A percentile compares a stretch with the other conserved stretches of the same genome.
Conservation (phyloP, 2,888 invertebrate species). For the Corbicula japonica region DNA sequence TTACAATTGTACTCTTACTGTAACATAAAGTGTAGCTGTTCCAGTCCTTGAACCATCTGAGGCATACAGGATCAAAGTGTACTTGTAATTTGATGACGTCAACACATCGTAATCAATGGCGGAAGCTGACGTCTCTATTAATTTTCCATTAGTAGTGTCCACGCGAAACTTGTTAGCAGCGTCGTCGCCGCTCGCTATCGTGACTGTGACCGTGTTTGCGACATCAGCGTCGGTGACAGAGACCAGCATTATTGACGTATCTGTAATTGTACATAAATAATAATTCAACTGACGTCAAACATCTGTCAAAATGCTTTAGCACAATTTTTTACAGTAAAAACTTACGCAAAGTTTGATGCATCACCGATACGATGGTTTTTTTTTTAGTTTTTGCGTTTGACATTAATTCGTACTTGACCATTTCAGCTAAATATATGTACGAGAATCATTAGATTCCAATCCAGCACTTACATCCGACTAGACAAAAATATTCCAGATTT, state of each 20-base stretch:
- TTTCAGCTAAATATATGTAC: background rate
- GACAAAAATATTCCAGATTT: too few relatives aligned
- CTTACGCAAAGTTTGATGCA: too few relatives aligned
- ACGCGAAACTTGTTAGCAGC: slow-evolving; percentile 56
- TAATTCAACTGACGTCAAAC: background rate
- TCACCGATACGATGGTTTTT: background rate
- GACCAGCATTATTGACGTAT: slow-evolving; percentile 61
- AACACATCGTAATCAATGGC: slow-evolving; percentile 74
- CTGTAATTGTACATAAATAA: slow-evolving; percentile 34
- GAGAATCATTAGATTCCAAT: too few relatives aligned
- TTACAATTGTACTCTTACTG: slow-evolving; percentile 30
- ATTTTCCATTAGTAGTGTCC: slow-evolving; percentile 24
- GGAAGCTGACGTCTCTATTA: slow-evolving; percentile 62
- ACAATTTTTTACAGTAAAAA: background rate
- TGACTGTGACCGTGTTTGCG: slow-evolving; percentile 43
- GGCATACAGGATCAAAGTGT: slow-evolving; percentile 67
- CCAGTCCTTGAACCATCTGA: slow-evolving; percentile 57
- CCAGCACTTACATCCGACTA: too few relatives aligned
- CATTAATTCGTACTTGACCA: background rate
- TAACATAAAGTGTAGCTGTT: slow-evolving; percentile 64
- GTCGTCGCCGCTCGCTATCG: slow-evolving; percentile 67
- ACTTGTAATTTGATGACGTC: slow-evolving; percentile 55
- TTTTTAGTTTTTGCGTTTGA: too few relatives aligned
- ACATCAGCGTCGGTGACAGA: slow-evolving; percentile 74
- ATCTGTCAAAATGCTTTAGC: background rate